Evolutionary conservation across 2,888 invertebrate species (phyloP).

Genomic region (Gandaritis pyraliata): DNA sequence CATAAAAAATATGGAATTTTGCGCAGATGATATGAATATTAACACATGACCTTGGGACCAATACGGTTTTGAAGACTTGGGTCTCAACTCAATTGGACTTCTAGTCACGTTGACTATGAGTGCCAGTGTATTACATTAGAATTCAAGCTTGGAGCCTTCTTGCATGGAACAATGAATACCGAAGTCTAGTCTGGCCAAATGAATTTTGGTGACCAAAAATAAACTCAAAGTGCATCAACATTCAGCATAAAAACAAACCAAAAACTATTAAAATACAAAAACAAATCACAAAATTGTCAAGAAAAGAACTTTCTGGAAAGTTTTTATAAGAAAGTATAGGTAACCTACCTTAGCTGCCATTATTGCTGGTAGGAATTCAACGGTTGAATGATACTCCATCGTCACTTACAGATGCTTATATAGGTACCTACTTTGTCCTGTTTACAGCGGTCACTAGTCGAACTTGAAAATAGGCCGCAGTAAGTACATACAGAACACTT

Average conservation of each 20-base stretch:
- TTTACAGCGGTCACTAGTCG: constrained; percentile 49
- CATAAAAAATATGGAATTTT: constrained; percentile 21
- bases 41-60: constrained; percentile 31
- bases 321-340: too few species aligned
- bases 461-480: constrained; percentile 53
- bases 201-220: not conserved
- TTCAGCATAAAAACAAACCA: too few species aligned
- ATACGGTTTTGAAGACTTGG: constrained; percentile 22
- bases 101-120: constrained; percentile 34
- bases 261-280: too few species aligned
- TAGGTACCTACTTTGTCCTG: constrained; percentile 44
- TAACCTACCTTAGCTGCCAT: constrained; percentile 72
- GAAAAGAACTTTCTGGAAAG: too few species aligned
- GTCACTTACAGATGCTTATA: constrained; percentile 53
- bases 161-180: constrained; percentile 17
- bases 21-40: constrained; percentile 27
- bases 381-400: constrained; percentile 54
- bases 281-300: too few species aligned
- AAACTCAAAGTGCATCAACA: too few species aligned
- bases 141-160: constrained; percentile 20
- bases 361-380: constrained; percentile 56
- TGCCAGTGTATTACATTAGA: constrained; percentile 28
- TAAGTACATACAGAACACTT: constrained; percentile 19
- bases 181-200: constrained; percentile 1
- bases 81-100: constrained; percentile 20